phyloP scores from a whole-genome alignment of 2,113 vertebrate species.

The Esox niger region DNA sequence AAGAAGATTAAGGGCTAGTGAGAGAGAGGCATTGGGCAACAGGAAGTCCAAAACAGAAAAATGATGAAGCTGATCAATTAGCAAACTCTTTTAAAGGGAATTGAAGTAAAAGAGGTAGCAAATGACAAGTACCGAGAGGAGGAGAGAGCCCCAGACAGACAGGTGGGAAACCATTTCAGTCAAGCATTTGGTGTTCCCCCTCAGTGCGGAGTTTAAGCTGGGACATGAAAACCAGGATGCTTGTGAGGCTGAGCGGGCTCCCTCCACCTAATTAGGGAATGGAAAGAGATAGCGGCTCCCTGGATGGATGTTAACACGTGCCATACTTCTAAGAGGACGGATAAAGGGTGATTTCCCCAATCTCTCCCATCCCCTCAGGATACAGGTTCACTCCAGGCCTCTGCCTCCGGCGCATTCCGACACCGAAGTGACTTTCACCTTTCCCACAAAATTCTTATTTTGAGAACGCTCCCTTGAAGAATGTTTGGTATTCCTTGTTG shows the following conservation, averaged over 20 bases:
- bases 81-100: neutral
- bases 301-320: neutral
- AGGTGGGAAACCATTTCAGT: neutral
- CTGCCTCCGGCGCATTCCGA: neutral
- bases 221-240: neutral
- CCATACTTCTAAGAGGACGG: neutral
- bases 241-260: neutral
- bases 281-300: neutral
- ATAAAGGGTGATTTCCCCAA: neutral
- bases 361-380: neutral
- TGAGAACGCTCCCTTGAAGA: neutral
- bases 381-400: neutral
- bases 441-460: neutral
- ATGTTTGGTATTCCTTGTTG: slow-evolving; percentile 2
- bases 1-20: too few species aligned
- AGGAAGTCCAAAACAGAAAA: too few species aligned
- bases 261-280: neutral
- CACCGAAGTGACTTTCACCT: neutral
- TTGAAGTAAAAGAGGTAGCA: neutral
- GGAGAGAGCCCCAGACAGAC: neutral
- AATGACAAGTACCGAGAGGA: neutral
- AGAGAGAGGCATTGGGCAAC: too few species aligned
- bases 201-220: neutral
- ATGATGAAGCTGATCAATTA: too few species aligned
- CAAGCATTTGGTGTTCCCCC: neutral